Evolutionary conservation across 2,888 invertebrate species (phyloP).

Genomic region (Vesta saturnalis): DNA sequence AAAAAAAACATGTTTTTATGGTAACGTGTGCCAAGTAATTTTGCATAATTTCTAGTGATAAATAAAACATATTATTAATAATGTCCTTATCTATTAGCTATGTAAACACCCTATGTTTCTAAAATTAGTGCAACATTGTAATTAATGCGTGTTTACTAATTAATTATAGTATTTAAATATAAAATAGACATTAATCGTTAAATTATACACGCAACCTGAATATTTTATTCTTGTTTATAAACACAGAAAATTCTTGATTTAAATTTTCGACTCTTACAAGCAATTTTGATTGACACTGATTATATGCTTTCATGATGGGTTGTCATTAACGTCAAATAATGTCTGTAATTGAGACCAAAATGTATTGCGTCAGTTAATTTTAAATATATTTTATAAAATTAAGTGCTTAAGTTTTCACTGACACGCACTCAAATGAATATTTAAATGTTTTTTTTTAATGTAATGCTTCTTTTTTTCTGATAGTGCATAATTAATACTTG

Average conservation of each 20-base stretch:
- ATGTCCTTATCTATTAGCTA: background rate
- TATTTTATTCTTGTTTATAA: background rate
- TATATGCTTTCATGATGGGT: constrained; percentile 6
- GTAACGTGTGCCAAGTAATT: too few species aligned
- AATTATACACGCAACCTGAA: constrained; percentile 9
- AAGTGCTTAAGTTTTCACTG: too few species aligned
- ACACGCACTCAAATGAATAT: too few species aligned
- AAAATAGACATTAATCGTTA: constrained; percentile 5
- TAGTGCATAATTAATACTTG: too few species aligned
- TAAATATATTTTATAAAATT: too few species aligned
- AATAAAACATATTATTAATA: too few species aligned
- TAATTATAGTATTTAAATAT: constrained; percentile 7
- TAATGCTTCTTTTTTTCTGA: too few species aligned
- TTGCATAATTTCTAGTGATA: too few species aligned
- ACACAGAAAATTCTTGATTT: background rate
- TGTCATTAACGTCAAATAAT: constrained; percentile 12
- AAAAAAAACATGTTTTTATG: too few species aligned
- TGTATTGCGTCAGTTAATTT: background rate
- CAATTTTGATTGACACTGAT: constrained; percentile 11
- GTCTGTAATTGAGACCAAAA: background rate
- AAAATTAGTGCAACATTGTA: background rate
- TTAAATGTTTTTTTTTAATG: too few species aligned
- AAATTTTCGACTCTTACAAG: background rate
- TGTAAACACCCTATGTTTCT: background rate
- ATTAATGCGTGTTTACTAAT: constrained; percentile 1